phyloP scores from a whole-genome alignment of 2,113 vertebrate species.

The Stigmatopora nigra region DNA sequence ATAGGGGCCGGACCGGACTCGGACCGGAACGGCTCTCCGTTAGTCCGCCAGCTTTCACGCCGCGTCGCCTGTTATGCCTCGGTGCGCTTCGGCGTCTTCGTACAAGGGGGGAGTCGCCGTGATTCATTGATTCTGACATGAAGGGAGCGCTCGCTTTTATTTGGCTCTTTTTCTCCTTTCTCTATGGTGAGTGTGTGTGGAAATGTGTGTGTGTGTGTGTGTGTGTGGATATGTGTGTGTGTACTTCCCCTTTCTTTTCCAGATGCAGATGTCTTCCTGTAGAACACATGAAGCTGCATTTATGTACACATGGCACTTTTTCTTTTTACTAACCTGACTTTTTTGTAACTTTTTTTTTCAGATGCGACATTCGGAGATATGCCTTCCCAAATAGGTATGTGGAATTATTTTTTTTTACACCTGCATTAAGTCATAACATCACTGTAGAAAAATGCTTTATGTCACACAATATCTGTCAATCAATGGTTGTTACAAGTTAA shows the following conservation, averaged over 20 bases:
- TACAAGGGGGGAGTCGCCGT: conserved; percentile 52
- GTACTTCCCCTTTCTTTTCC: conserved; percentile 17
- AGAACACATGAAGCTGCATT: not conserved
- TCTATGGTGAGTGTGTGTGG: conserved; percentile 67
- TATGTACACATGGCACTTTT: not conserved
- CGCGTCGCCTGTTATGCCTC: conserved; percentile 66
- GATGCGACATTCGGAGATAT: conserved; percentile 25
- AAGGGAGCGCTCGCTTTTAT: conserved; percentile 66
- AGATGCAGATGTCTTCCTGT: conserved; percentile 40
- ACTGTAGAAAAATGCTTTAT: too few relatives aligned
- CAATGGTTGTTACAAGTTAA: too few relatives aligned
- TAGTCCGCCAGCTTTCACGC: conserved; percentile 66
- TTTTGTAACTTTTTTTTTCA: conserved; percentile 36
- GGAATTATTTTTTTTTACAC: not conserved
- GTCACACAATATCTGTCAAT: too few relatives aligned
- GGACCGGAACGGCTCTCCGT: conserved; percentile 58
- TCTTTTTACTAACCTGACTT: not conserved
- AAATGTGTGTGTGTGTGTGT: not conserved
- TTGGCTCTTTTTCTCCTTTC: conserved; percentile 64
- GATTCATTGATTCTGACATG: conserved; percentile 71
- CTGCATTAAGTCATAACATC: not conserved
- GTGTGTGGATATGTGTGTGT: conserved; percentile 2
- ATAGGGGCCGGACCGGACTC: too few relatives aligned
- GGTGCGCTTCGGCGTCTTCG: conserved; percentile 47
- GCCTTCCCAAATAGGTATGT: conserved; percentile 31